A percentile compares a stretch with the other conserved stretches of the same genome.
phyloP scores from a whole-genome alignment of 1,140 invertebrate genomes.

The Ceratitis capitata region DNA sequence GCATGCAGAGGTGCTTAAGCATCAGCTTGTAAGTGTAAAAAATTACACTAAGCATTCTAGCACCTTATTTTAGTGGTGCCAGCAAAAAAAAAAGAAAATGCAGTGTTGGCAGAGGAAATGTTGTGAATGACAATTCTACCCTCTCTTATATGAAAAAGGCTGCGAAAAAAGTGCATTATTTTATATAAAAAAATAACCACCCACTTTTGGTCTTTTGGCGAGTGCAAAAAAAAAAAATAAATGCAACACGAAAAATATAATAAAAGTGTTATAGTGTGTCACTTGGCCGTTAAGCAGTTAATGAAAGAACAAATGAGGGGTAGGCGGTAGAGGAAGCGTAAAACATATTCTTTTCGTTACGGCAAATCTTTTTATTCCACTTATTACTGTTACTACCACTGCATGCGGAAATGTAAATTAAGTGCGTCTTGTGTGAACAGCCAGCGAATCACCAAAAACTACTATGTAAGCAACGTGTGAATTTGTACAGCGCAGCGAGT shows the following conservation, averaged over 20 bases:
- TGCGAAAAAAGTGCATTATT: background rate
- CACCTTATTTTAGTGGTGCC: background rate
- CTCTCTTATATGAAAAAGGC: background rate
- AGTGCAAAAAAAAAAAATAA: background rate
- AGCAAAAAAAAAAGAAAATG: background rate
- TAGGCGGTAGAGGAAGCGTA: background rate
- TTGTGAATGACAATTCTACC: background rate
- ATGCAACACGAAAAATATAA: background rate
- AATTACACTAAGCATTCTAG: conserved; percentile 9
- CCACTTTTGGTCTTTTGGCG: background rate
- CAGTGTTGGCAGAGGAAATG: background rate
- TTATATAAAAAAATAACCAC: background rate
- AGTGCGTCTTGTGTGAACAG: background rate
- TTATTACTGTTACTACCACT: background rate
- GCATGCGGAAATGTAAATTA: conserved; percentile 14
- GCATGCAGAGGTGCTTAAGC: background rate
- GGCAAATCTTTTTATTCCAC: no score
- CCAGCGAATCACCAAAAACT: no score
- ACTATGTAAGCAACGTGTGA: background rate
- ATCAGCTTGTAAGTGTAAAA: background rate
- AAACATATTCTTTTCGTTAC: background rate
- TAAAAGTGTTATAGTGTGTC: background rate
- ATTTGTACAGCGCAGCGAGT: background rate
- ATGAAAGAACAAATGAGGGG: background rate
- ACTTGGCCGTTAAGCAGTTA: background rate